Evolutionary conservation across 2,113 vertebrate genomes (phyloP), one percentile per base, ranked within the genome.

Genomic region (Spizaetus ornatus): DNA sequence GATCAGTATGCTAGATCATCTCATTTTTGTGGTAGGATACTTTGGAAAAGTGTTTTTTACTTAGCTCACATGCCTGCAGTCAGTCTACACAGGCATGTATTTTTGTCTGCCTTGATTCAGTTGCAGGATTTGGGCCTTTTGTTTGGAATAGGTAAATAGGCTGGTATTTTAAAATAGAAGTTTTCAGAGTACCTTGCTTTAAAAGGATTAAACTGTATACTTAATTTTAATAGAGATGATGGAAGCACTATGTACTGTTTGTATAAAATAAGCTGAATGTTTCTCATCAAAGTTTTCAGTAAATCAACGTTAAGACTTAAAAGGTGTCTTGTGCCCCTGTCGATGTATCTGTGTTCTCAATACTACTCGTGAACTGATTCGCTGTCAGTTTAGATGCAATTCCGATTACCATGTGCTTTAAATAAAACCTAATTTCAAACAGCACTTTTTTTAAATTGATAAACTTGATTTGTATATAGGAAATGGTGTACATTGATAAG

Each of bases 381-480:
- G 55, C 93, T 88, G 89, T 43, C 84, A 38, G 63, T 95, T 58
- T 47, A 91, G 88, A 96, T 96, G 55, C 88, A 92, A 74, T 82
- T 87, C 88, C 22, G 1, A 52, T 93, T 81, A 27, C 77, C 48
- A 95, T 86, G 38, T 95, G 94, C 91, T 95, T 93, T 97, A 90
- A 91, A 88, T 80, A 82, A 80, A 88, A 70, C 86, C 93, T 90
- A 50, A 79, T 94, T 97, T 96, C 93, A 84, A 93, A 62, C 79
- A 72, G 96, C 92, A 96, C 96, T 95, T 97, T 96, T 96, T 74
- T 58, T 10, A 52, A 95, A 94, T 82, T 62, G 80, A 96, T 87
- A 70, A 92, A 73, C 59, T 95, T 97, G 93, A 97, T 98, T 95
- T 97, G 96, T 98, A 96, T 79, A 92, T 97, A 96, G 96, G 96